Conservation (phyloP, 2,797 vertebrate genomes). For the Prionace glauca region DNA sequence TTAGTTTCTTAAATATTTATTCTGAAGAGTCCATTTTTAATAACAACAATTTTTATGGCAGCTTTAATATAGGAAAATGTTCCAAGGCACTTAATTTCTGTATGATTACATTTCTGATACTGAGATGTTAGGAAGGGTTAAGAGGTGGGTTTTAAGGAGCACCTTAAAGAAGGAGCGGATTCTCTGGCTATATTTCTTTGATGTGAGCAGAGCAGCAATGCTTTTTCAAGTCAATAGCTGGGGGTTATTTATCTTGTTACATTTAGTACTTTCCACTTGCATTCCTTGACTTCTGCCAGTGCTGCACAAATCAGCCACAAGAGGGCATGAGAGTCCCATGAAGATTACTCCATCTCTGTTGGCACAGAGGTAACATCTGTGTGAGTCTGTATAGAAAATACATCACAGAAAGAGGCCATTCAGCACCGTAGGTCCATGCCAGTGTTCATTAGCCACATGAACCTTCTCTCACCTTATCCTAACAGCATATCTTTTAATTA, state of each 20-base stretch:
- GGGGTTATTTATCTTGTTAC: neutral
- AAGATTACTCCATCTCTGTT: neutral
- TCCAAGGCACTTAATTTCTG: neutral
- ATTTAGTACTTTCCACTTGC: neutral
- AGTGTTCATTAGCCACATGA: neutral
- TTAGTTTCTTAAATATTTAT: neutral
- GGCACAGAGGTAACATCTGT: neutral
- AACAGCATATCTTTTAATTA: neutral
- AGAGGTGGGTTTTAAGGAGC: neutral
- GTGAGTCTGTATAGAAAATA: no score
- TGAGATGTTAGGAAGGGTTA: neutral
- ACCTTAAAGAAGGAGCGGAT: neutral
- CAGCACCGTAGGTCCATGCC: neutral
- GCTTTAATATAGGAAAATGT: neutral
- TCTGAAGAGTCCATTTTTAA: neutral
- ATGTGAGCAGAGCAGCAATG: neutral
- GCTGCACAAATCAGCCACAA: neutral
- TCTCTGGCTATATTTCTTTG: neutral
- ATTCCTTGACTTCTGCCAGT: neutral
- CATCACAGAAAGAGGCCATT: neutral
- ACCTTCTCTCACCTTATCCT: neutral
- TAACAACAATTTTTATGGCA: neutral
- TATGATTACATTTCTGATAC: no score
- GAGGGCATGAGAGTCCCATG: neutral
- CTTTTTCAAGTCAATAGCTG: neutral